Evolutionary conservation across 2,888 invertebrate genomes (phyloP).

Genomic region (Vandiemenella viatica): DNA sequence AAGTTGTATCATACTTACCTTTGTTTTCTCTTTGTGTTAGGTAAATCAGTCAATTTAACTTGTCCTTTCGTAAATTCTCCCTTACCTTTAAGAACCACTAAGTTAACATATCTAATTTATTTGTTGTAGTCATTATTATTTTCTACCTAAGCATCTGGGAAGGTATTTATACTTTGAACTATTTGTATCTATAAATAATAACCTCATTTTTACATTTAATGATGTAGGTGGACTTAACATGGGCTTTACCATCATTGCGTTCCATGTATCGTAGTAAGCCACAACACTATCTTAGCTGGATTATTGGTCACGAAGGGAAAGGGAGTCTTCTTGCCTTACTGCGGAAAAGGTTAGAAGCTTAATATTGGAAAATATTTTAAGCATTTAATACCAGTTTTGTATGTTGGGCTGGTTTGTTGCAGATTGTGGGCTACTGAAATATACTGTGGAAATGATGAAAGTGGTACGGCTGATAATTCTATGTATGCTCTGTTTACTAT

Average conservation of each 20-base stretch:
- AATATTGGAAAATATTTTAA: neutral
- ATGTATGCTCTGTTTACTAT: slow-evolving; percentile 62
- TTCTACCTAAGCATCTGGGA: no score
- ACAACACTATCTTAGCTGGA: slow-evolving; percentile 55
- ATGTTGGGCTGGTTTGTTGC: slow-evolving; percentile 17
- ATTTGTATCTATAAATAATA: no score
- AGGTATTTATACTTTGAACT: no score
- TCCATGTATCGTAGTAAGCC: slow-evolving; percentile 61
- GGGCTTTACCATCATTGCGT: slow-evolving; percentile 44
- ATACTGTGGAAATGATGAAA: slow-evolving; percentile 48
- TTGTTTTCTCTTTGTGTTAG: no score
- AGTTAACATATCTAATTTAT: no score
- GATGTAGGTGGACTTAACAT: slow-evolving; percentile 39
- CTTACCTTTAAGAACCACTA: no score
- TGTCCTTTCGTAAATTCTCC: no score
- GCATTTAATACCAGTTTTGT: neutral
- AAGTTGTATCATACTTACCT: no score
- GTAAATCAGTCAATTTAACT: no score
- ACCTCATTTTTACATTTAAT: neutral
- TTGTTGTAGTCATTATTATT: no score
- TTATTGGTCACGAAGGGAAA: slow-evolving; percentile 77
- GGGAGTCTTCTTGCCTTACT: slow-evolving; percentile 68
- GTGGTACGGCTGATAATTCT: slow-evolving; percentile 63
- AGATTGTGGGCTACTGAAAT: slow-evolving; percentile 64
- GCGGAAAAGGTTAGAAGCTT: slow-evolving; percentile 28